phyloP scores from a whole-genome alignment of 2,888 invertebrate genomes.

The Tanypteryx hageni region DNA sequence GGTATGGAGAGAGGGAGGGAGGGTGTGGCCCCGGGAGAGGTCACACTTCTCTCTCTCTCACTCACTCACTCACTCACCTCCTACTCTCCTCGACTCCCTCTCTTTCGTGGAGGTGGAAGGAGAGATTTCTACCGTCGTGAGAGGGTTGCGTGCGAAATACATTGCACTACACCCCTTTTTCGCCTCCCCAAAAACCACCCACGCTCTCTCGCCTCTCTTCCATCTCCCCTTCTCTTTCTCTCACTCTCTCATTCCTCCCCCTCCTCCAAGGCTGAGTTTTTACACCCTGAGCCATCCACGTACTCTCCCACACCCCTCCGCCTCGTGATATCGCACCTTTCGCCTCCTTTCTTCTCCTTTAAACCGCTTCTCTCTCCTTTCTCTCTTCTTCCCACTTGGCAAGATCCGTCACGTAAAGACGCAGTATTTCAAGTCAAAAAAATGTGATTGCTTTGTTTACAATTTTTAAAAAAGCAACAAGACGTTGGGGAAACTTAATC shows the following conservation, averaged over 20 bases:
- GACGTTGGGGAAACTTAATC: too few species aligned
- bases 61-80: background rate
- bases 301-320: background rate
- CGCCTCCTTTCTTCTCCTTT: background rate
- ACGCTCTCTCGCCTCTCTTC: background rate
- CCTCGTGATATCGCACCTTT: background rate
- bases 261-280: background rate
- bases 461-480: background rate
- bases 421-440: background rate
- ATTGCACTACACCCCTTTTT: conserved; percentile 12
- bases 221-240: background rate
- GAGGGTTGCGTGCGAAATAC: conserved; percentile 53
- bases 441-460: background rate
- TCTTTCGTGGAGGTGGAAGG: background rate
- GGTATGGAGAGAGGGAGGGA: background rate
- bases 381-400: too few species aligned
- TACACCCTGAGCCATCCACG: background rate
- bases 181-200: background rate
- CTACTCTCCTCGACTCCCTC: background rate
- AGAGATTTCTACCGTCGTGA: background rate
- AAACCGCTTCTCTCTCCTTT: background rate
- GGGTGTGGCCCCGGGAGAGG: conserved; percentile 57
- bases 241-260: background rate
- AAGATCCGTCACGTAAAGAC: background rate
- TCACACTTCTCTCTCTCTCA: conserved; percentile 40